Evolutionary conservation across 2,113 vertebrate genomes (phyloP), one percentile per base, ranked within the genome.

Genomic region (Tinamus guttatus): DNA sequence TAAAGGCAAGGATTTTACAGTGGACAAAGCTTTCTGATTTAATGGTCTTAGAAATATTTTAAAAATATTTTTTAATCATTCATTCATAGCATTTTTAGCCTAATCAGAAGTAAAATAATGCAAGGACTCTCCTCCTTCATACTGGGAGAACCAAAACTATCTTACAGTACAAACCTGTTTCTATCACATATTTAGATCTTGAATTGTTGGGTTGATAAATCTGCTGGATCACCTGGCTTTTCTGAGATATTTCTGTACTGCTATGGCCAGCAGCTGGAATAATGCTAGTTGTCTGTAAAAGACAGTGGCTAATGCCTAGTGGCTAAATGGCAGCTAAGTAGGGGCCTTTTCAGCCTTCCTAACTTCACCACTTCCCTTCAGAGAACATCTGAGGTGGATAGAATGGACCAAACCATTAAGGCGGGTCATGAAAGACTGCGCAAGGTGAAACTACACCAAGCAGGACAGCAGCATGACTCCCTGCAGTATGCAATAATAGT

Each of bases 401-500:
- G 58, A 28, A 77, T 0, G 2, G 63, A 56, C 32, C 63, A 80
- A 70, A 36, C 43, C 62, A 13, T 13, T 1, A 36, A 17, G 45
- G 36, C 38, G 36, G 34, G 81, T 12, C 43, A 80, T 58, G n/a
- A 12, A 62, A 11, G 43, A 69, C 21, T 1, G 6, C 5, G 15
- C 3, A 20, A 68, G 40, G 59, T 25, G 81, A 41, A 91, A 7
- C 12, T 5, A 25, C 40, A 41, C 5, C 13, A 15, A 40, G 67
- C 30, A 14, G 43, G 5, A 51, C 71, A 36, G 87, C 45, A 5
- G 4, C n/a, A 34, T 1, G 4, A 65, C n/a, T 76, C 30, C 58
- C 43, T n/a, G 67, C 27, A 49, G 69, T 11, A 59, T 0, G 0
- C 1, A 67, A 1, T 15, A 62, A 41, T 3, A 52, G 19, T 1